Evolutionary conservation across 2,888 invertebrate genomes (phyloP).

Genomic region (Drosophila affinis): DNA sequence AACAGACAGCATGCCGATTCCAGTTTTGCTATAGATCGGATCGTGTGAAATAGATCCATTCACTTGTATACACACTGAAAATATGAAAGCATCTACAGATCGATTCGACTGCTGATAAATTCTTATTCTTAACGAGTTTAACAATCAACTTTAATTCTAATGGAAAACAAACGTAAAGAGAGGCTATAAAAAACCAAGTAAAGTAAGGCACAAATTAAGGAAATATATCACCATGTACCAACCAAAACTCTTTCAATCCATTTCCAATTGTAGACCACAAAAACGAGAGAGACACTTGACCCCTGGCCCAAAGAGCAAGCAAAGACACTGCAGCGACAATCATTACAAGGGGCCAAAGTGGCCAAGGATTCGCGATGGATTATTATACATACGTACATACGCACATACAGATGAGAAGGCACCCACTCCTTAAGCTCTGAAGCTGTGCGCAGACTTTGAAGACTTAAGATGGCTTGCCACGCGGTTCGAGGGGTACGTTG

Average conservation of each 20-base stretch:
- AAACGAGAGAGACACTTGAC: slow-evolving; percentile 33
- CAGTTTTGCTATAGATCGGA: too few relatives aligned
- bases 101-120: too few relatives aligned
- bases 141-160: too few relatives aligned
- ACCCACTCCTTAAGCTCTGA: slow-evolving; percentile 18
- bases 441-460: slow-evolving; percentile 11
- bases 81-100: too few relatives aligned
- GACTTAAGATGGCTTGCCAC: slow-evolving; percentile 3
- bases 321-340: slow-evolving; percentile 13
- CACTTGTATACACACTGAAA: too few relatives aligned
- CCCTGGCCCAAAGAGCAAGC: slow-evolving; percentile 40
- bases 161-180: too few relatives aligned
- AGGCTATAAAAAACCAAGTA: too few relatives aligned
- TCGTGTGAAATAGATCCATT: too few relatives aligned
- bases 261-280: not conserved
- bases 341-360: slow-evolving; percentile 16
- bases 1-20: too few relatives aligned
- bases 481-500: not conserved
- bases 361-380: slow-evolving; percentile 46
- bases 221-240: slow-evolving; percentile 6
- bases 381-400: slow-evolving; percentile 43
- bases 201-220: not conserved
- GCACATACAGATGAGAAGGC: slow-evolving; percentile 16
- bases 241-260: not conserved
- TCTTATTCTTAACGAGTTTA: too few relatives aligned